Evolutionary conservation across 1,140 invertebrate genomes (phyloP).

Genomic region (Ridgeia piscesae): DNA sequence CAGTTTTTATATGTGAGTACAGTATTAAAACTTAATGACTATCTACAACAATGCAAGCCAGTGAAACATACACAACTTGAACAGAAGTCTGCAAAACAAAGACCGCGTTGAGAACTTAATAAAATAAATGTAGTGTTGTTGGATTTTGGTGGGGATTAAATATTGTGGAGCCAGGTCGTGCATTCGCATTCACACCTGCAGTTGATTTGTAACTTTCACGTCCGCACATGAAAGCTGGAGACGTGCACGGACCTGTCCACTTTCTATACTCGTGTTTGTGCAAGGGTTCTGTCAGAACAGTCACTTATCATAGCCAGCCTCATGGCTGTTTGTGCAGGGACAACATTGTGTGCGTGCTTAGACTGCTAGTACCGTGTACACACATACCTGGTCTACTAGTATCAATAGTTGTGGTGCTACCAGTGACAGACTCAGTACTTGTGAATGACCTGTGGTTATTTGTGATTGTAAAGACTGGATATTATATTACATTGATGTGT

Average conservation of each 20-base stretch:
- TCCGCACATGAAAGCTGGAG: not conserved
- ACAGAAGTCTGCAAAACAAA: no score
- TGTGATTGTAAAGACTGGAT: not conserved
- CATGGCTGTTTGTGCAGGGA: not conserved
- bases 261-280: not conserved
- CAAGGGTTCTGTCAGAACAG: not conserved
- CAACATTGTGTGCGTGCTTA: not conserved
- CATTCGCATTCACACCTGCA: not conserved
- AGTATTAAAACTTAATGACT: no score
- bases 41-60: no score
- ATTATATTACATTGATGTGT: no score
- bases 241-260: not conserved
- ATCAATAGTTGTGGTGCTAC: not conserved
- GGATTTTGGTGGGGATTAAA: no score
- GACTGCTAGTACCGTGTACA: not conserved
- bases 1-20: no score
- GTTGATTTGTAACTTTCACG: not conserved
- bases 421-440: not conserved
- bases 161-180: not conserved
- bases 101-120: no score
- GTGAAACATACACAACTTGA: no score
- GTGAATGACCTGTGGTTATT: not conserved
- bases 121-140: no score
- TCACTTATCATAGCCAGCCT: not conserved
- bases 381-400: not conserved